These are phyloP conservation scores for Melanerpes formicivorus DNA, from an alignment of 2,113 vertebrate genomes.

Conservation along the genomic window DNA sequence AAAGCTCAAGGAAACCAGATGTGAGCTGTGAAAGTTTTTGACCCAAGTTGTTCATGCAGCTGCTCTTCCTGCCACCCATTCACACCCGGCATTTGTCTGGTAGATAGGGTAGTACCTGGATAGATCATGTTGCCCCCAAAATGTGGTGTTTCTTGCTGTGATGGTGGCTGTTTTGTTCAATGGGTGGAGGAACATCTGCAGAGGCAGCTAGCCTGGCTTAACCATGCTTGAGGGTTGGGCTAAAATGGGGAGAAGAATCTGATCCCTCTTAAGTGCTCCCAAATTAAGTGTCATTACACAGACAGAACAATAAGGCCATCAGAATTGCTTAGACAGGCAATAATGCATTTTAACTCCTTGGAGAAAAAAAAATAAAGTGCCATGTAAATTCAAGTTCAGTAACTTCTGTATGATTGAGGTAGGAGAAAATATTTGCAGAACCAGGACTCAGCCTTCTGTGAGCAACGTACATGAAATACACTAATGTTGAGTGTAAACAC, in stretches of 20 bases:
- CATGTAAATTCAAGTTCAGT: background rate
- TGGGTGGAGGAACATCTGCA: background rate
- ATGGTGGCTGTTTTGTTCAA: background rate
- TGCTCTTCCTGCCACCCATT: background rate
- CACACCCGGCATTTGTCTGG: fast-evolving
- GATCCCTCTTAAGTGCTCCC: background rate
- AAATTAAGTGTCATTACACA: background rate
- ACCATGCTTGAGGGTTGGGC: background rate
- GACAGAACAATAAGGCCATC: background rate
- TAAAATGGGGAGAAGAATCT: background rate
- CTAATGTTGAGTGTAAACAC: background rate
- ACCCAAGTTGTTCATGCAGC: background rate
- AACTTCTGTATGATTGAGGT: background rate
- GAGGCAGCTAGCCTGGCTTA: background rate
- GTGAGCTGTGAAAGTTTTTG: background rate
- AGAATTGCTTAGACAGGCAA: background rate
- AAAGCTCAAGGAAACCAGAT: background rate
- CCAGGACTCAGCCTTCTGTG: background rate
- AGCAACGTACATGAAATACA: background rate
- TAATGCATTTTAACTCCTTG: background rate
- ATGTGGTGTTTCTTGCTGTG: background rate
- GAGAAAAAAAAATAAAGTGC: background rate
- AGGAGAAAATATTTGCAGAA: slow-evolving; percentile 24
- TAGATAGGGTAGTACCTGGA: background rate
- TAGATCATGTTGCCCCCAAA: background rate